Conservation (phyloP, 2,797 vertebrate genomes). For the Lacerta viridis region DNA sequence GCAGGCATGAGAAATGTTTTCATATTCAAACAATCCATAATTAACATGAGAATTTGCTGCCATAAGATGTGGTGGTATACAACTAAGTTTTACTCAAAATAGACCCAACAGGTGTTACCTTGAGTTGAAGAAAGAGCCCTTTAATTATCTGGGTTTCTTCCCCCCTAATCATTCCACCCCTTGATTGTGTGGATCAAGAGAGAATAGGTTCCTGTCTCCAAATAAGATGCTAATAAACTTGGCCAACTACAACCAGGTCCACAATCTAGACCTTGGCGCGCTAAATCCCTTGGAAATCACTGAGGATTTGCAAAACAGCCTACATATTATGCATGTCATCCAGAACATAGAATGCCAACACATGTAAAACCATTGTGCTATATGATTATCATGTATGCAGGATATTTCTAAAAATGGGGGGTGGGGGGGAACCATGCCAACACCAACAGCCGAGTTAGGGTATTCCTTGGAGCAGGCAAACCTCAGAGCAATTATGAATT, state of each 20-base stretch:
- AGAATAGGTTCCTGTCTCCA: neutral
- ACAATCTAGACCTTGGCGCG: neutral
- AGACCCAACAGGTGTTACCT: neutral
- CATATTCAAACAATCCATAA: neutral
- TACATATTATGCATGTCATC: neutral
- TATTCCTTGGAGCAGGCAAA: accelerated
- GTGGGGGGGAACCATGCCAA: neutral
- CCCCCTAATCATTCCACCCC: neutral
- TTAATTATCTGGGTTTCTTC: neutral
- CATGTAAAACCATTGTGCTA: neutral
- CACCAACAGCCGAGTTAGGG: neutral
- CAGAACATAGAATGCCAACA: constrained; percentile 41
- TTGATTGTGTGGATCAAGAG: neutral
- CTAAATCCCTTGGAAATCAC: constrained; percentile 46
- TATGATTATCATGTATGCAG: neutral
- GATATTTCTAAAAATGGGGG: constrained; percentile 33
- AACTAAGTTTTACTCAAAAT: no score
- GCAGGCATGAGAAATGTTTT: neutral
- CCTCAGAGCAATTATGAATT: neutral
- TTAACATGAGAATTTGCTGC: neutral
- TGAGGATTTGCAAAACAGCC: constrained; percentile 33
- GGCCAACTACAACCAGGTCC: neutral
- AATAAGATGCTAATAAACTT: neutral
- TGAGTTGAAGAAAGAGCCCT: neutral
- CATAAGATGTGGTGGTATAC: no score